Base-by-base conservation (phyloP, 2,113 vertebrate species). In the Illadopsis cleaveri region DNA sequence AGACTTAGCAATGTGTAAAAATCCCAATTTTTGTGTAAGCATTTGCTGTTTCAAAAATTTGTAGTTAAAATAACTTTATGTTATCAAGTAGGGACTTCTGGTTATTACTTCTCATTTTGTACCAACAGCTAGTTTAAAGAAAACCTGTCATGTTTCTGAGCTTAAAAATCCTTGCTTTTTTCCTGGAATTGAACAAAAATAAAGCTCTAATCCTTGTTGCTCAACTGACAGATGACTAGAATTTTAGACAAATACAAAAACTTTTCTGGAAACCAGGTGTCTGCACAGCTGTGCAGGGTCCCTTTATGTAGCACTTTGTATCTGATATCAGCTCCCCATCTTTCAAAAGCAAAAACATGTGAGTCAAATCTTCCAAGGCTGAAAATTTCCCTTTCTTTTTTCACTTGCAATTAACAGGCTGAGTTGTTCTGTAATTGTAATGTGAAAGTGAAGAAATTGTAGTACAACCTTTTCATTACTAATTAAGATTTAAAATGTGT, bases 371-470 rank as follows among this genome's bases (percentile, higher is more conserved):
- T 85, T 86, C 81, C 58, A 94, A 82, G n/a, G 15, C 23, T 57
- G 33, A 97, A 92, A 87, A 70, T 58, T 68, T 93, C 50, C 38
- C 37, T 95, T 75, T 66, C 21, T 84, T 93, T 94, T 73, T 38
- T 68, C 53, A 72, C 19, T 87, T 84, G 27, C 27, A 89, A 27
- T 93, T 90, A 88, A 53, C 12, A 75, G 25, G 11, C 23, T 94
- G n/a, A 62, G 16, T 40, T 79, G 35, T 70, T 83, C 81, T 83
- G 31, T 54, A 78, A 89, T n/a, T 87, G 54, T 22, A 57, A 47
- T 71, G 79, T 56, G 37, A 89, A 68, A 93, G 7, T 50, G 82
- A 91, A 89, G 20, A 15, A 15, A 93, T 53, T 88, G 47, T 42
- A 85, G 35, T 64, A n/a, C 37, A 93, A 68, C 7, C 6, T 70